These are phyloP conservation scores for Syndactyla subalaris DNA, from an alignment of 2,797 vertebrate species.

Conservation along the genomic window DNA sequence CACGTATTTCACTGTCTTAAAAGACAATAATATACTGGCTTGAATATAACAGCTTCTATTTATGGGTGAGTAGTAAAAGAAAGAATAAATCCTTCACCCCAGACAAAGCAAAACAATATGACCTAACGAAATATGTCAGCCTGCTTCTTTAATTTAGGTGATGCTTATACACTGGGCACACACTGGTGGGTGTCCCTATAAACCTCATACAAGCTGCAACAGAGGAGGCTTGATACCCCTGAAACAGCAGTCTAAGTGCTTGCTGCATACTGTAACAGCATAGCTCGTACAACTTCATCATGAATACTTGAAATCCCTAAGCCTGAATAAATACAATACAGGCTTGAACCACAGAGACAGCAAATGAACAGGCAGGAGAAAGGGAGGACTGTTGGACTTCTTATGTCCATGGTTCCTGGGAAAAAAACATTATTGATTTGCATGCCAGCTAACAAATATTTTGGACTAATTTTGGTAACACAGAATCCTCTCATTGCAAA, in stretches of 20 bases:
- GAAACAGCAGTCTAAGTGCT: not conserved
- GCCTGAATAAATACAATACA: not conserved
- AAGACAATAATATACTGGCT: not conserved
- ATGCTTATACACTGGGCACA: not conserved
- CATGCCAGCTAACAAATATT: not conserved
- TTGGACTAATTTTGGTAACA: not conserved
- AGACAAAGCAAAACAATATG: not conserved
- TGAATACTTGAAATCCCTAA: not conserved
- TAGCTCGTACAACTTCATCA: not conserved
- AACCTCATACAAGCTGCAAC: not conserved
- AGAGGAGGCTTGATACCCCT: not conserved
- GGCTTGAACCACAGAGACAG: not conserved
- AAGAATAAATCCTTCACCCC: not conserved
- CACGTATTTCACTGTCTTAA: not conserved
- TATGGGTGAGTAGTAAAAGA: not conserved
- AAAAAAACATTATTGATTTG: not conserved
- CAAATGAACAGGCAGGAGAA: not conserved
- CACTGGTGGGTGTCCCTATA: not conserved
- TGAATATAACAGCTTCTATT: not conserved
- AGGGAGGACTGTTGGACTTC: not conserved
- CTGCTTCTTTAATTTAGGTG: not conserved
- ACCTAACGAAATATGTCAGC: not conserved
- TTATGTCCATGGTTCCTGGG: not conserved
- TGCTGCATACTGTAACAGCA: not conserved
- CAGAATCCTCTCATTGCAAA: not conserved